Evolutionary conservation across 1,140 invertebrate species (phyloP).

Genomic region (Drosophila parvula): DNA sequence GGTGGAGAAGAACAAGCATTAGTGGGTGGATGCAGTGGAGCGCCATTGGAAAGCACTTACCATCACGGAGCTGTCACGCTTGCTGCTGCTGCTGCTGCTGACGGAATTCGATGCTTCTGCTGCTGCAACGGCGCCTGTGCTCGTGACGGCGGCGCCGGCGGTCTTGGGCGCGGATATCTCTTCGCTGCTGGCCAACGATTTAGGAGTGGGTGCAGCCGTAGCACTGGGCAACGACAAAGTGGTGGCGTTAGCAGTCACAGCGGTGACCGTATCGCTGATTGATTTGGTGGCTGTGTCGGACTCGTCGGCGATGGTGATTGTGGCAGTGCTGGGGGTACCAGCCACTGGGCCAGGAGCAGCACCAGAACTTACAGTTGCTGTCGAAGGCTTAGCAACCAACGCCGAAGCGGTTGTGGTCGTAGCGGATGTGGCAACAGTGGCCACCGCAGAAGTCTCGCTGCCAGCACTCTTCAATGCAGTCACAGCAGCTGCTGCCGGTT

Average conservation of each 20-base stretch:
- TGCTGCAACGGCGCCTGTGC: neutral
- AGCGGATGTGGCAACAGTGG: neutral
- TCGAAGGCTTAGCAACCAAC: neutral
- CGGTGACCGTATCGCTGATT: slow-evolving; percentile 52
- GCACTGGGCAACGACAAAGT: slow-evolving; percentile 20
- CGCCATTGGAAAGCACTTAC: slow-evolving; percentile 2
- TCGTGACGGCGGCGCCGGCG: slow-evolving; percentile 5
- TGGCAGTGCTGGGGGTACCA: slow-evolving; percentile 28
- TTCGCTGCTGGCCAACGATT: slow-evolving; percentile 39
- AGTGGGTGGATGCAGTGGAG: neutral
- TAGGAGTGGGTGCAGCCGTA: slow-evolving; percentile 24
- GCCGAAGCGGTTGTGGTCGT: neutral
- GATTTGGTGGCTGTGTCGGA: slow-evolving; percentile 67
- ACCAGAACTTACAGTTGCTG: slow-evolving; percentile 6
- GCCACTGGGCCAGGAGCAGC: slow-evolving; percentile 3
- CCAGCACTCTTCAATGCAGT: slow-evolving; percentile 2
- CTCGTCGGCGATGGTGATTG: slow-evolving; percentile 72
- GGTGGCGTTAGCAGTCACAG: slow-evolving; percentile 9
- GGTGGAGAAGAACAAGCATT: too few relatives aligned
- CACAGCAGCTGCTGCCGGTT: neutral
- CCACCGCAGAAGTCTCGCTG: neutral
- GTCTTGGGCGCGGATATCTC: slow-evolving; percentile 40
- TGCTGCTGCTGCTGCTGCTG: slow-evolving; percentile 5
- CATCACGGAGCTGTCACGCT: slow-evolving; percentile 54
- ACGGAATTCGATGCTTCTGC: neutral